Evolutionary conservation across 2,797 vertebrate species (phyloP).

Genomic region (Caiman crocodilus): DNA sequence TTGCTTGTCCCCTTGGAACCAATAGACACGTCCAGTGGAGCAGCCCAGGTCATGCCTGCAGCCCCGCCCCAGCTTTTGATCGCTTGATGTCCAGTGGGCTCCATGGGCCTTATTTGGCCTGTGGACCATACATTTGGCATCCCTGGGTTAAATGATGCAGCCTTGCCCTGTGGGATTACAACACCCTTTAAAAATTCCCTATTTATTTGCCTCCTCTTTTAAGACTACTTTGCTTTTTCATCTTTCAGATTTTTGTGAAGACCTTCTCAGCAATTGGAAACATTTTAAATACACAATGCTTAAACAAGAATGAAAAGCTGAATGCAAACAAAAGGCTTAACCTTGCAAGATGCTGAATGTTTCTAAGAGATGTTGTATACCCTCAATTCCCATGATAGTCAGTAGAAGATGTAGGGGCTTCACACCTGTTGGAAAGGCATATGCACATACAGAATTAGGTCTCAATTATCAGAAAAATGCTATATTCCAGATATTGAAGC

Average conservation of each 20-base stretch:
- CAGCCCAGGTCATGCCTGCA: no score
- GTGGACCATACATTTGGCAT: no score
- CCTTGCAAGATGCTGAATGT: neutral
- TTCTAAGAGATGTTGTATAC: neutral
- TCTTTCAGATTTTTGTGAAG: neutral
- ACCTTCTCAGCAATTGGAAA: neutral
- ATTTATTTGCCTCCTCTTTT: neutral
- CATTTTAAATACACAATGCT: neutral
- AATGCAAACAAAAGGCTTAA: neutral
- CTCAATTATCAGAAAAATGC: neutral
- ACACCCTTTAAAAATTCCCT: neutral
- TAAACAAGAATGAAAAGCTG: neutral
- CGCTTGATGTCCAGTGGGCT: no score
- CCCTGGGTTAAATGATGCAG: neutral
- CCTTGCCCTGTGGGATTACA: neutral
- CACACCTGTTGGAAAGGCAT: neutral
- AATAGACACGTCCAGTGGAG: no score
- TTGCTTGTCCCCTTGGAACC: no score
- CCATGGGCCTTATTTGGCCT: no score
- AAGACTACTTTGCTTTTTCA: neutral
- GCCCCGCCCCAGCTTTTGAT: no score
- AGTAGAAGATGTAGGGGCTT: neutral
- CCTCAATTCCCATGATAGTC: neutral
- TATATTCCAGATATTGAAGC: neutral
- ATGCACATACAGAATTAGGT: no score